Percentiles rank a stretch among this genome's conserved stretches.
phyloP scores from a whole-genome alignment of 64 coral and sea anemone genomes.

The Acropora yongei region DNA sequence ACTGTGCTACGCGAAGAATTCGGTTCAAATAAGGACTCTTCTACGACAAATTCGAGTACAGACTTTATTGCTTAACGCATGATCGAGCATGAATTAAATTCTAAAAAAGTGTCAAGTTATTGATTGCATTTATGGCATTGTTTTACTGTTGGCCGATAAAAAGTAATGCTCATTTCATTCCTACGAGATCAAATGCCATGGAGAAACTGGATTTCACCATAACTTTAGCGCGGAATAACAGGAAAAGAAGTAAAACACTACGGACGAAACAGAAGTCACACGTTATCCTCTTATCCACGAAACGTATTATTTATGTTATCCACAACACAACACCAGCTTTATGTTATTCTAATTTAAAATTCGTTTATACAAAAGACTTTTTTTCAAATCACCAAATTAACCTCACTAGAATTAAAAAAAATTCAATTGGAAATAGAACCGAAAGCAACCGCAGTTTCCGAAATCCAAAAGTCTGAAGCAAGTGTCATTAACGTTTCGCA shows the following conservation, averaged over 20 bases:
- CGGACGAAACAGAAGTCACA: not conserved
- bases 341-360: slow-evolving; percentile 44
- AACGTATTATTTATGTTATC: slow-evolving; percentile 13
- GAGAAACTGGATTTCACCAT: not conserved
- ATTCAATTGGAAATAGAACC: not conserved
- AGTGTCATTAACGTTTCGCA: too few species aligned
- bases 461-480: too few species aligned
- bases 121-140: slow-evolving; percentile 34
- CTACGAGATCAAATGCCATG: not conserved
- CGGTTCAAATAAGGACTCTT: not conserved
- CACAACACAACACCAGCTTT: slow-evolving; percentile 11
- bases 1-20: not conserved
- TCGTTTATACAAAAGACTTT: slow-evolving; percentile 41
- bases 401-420: not conserved
- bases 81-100: slow-evolving; percentile 43
- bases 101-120: slow-evolving; percentile 50
- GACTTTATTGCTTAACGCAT: slow-evolving; percentile 30
- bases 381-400: slow-evolving; percentile 6
- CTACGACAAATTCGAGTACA: not conserved
- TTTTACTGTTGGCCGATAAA: slow-evolving; percentile 48
- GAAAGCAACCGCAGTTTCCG: not conserved
- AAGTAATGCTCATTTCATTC: slow-evolving; percentile 43
- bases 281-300: not conserved
- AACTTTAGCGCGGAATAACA: not conserved
- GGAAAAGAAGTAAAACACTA: not conserved